A percentile compares a stretch with the other conserved stretches of the same genome.
These are phyloP conservation scores for Aulostomus chinensis DNA, from an alignment of 2,797 vertebrate species.

Conservation along the genomic window DNA sequence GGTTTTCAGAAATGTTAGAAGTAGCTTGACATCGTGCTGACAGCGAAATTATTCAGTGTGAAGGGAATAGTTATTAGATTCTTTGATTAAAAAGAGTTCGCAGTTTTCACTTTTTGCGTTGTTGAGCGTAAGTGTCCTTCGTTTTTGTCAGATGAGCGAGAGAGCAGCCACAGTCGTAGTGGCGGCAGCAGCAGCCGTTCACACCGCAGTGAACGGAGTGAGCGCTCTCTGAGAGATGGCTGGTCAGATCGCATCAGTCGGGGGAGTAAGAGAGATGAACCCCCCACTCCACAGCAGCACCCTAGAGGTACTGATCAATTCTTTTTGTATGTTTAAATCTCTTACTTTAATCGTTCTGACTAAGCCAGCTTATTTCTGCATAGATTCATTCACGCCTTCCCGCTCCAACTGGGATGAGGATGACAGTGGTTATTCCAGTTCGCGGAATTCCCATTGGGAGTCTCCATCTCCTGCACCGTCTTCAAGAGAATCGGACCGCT, in stretches of 20 bases:
- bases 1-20: too few relatives aligned
- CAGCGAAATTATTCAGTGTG: background rate
- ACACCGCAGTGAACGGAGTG: conserved; percentile 75
- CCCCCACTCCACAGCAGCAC: conserved; percentile 85
- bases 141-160: conserved; percentile 82
- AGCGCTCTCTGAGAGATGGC: conserved; percentile 81
- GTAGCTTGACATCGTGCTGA: too few relatives aligned
- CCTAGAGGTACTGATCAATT: conserved; percentile 83
- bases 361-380: background rate
- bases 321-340: background rate
- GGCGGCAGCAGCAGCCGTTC: conserved; percentile 76
- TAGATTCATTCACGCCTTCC: conserved; percentile 92
- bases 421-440: conserved; percentile 83
- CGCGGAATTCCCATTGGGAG: conserved; percentile 93
- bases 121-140: background rate
- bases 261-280: conserved; percentile 85
- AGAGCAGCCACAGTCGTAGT: conserved; percentile 73
- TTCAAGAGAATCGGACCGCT: conserved; percentile 83
- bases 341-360: background rate
- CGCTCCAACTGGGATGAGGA: conserved; percentile 98
- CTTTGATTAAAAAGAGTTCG: too few relatives aligned
- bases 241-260: conserved; percentile 87
- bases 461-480: conserved; percentile 91
- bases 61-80: background rate
- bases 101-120: background rate